Evolutionary conservation across 2,113 vertebrate genomes (phyloP), one percentile per base, ranked within the genome.

Genomic region (Bombycilla garrulus): DNA sequence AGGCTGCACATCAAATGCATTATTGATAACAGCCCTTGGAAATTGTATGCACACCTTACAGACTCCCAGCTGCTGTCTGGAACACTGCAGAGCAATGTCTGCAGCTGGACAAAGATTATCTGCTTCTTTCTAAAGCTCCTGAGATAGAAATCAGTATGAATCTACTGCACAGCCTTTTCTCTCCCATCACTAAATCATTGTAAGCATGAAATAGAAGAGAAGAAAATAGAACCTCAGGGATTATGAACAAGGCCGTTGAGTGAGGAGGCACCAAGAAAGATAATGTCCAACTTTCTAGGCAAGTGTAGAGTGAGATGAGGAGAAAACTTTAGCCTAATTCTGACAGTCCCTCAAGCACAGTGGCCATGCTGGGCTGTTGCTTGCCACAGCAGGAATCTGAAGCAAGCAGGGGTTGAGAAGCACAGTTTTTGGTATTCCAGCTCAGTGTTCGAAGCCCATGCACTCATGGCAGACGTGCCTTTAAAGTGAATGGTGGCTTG

Each of bases 21-120:
- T 95, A 95, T 94, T 97, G 94, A 95, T 89, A 51, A 22, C 11
- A 53, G 51, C 17, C 23, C 18, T 84, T 86, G 83, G 78, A 92
- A 48, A 28, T 28, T 76, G 33, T 6, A 40, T 73, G 76, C 44
- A 58, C 35, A 38, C 1, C 3, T 77, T 88, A 50, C 14, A 17
- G 58, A 29, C 20, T 80, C 64, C 28, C 35, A 80, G 35, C 60
- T 92, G 62, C 85, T 60, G 38, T 42, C 33, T 71, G 44, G 40
- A 93, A 12, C 47, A 45, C 83, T 85, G 87, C 87, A 62, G 72
- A 80, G 73, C 44, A 80, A 80, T 67, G 77, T 26, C 60, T 90
- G 51, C 87, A 88, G 42, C 88, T 89, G 72, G 79, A n/a, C 54
- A 53, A 74, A 76, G 73, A 58, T 48, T 61, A 40, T 44, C 51